Evolutionary conservation across 2,113 vertebrate species (phyloP).

Genomic region (Emydura subglobosa): DNA sequence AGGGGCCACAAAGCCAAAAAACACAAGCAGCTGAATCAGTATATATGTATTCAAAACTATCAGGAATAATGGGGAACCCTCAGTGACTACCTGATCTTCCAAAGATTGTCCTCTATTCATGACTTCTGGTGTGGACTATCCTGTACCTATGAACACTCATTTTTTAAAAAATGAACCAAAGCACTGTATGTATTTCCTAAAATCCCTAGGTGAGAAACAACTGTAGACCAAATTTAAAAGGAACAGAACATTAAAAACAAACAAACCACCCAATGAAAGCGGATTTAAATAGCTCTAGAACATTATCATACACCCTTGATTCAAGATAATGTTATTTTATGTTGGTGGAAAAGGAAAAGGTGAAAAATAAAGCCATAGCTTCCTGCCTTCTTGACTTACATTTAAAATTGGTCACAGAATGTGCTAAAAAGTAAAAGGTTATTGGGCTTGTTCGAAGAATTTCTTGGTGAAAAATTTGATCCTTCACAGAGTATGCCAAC

Average conservation of each 20-base stretch:
- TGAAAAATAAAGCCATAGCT: not conserved
- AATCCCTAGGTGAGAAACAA: not conserved
- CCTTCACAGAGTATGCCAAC: not conserved
- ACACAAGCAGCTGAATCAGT: not conserved
- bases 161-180: not conserved
- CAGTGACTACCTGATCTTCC: not conserved
- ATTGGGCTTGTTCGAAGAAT: not conserved
- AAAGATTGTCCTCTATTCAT: not conserved
- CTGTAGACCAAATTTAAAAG: no score
- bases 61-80: not conserved
- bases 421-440: not conserved
- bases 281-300: not conserved
- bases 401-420: not conserved
- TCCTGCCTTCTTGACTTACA: not conserved
- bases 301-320: not conserved
- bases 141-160: not conserved
- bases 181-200: not conserved
- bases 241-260: no score
- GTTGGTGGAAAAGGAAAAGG: not conserved
- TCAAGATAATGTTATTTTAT: not conserved
- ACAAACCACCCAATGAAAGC: no score
- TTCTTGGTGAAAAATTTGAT: not conserved
- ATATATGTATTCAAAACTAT: not conserved
- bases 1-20: not conserved
- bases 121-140: not conserved